phyloP scores from a whole-genome alignment of 2,797 vertebrate genomes.

The Lerista edwardsae region DNA sequence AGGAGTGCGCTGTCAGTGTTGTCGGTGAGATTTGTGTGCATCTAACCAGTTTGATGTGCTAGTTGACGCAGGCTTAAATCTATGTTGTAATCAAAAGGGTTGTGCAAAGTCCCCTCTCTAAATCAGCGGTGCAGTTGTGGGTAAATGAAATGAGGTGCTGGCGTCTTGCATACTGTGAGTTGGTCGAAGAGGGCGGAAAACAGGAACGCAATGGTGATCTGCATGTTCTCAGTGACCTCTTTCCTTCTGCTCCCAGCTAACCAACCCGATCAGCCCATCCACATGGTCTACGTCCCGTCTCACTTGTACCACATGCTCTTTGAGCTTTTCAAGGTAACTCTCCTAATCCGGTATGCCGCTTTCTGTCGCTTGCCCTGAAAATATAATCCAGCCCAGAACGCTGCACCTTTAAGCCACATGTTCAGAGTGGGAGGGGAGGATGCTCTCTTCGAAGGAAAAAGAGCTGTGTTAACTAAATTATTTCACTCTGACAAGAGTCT shows the following conservation, averaged over 20 bases:
- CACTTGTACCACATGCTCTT: conserved; percentile 98
- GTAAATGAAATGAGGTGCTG: not conserved
- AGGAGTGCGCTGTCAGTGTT: too few relatives aligned
- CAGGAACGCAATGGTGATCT: accelerated
- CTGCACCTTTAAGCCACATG: not conserved
- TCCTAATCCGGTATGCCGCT: not conserved
- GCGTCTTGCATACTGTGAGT: accelerated
- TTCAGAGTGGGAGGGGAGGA: too few relatives aligned
- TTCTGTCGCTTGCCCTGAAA: not conserved
- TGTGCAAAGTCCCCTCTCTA: not conserved
- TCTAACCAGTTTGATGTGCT: not conserved
- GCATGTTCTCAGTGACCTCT: not conserved
- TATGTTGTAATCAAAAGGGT: not conserved
- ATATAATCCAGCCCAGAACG: not conserved
- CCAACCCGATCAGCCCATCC: conserved; percentile 78
- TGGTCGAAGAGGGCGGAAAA: not conserved
- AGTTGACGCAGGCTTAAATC: not conserved
- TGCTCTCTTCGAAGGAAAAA: too few relatives aligned
- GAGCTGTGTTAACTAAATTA: not conserved
- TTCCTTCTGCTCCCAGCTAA: conserved; percentile 72
- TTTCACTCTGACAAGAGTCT: not conserved
- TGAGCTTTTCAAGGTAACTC: conserved; percentile 92
- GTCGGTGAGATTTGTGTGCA: not conserved
- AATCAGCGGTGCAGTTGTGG: too few relatives aligned
- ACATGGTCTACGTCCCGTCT: conserved; percentile 92